phyloP scores from a whole-genome alignment of 2,888 invertebrate genomes.

The Cephus rjabovi region DNA sequence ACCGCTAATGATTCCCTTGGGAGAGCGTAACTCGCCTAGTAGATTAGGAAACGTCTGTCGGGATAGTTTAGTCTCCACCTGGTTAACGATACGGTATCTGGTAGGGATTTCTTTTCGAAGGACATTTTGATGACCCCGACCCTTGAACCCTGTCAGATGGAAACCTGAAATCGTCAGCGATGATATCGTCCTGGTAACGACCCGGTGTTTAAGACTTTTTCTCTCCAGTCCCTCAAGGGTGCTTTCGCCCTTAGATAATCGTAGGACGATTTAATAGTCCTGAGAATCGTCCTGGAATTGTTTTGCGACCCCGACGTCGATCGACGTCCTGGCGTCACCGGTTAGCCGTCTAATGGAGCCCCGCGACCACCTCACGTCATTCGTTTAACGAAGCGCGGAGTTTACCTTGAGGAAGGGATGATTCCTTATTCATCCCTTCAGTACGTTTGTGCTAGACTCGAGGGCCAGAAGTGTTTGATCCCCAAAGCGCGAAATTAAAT shows the following conservation, averaged over 20 bases:
- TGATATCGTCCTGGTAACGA: slow-evolving; percentile 13
- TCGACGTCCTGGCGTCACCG: not conserved
- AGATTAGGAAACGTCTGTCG: not conserved
- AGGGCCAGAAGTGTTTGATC: slow-evolving; percentile 19
- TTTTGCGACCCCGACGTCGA: not conserved
- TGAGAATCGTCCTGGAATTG: slow-evolving; percentile 17
- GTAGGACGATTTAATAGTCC: slow-evolving; percentile 42
- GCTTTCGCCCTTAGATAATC: not conserved
- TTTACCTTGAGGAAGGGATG: not conserved
- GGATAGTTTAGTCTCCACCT: not conserved
- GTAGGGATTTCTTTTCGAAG: not conserved
- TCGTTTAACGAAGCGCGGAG: not conserved
- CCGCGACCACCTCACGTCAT: not conserved
- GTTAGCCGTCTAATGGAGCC: not conserved
- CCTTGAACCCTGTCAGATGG: slow-evolving; percentile 10
- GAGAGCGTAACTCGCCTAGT: slow-evolving; percentile 28
- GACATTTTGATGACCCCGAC: slow-evolving; percentile 2
- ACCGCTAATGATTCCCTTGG: slow-evolving; percentile 58
- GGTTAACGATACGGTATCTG: not conserved
- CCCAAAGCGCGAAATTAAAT: slow-evolving; percentile 22
- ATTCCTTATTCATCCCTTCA: not conserved
- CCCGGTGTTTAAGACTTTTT: slow-evolving; percentile 32
- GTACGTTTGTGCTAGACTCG: slow-evolving; percentile 11
- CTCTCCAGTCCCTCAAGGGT: not conserved
- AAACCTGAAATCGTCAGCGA: not conserved